phyloP scores from a whole-genome alignment of 2,888 invertebrate genomes.

The Cyclophora punctaria region DNA sequence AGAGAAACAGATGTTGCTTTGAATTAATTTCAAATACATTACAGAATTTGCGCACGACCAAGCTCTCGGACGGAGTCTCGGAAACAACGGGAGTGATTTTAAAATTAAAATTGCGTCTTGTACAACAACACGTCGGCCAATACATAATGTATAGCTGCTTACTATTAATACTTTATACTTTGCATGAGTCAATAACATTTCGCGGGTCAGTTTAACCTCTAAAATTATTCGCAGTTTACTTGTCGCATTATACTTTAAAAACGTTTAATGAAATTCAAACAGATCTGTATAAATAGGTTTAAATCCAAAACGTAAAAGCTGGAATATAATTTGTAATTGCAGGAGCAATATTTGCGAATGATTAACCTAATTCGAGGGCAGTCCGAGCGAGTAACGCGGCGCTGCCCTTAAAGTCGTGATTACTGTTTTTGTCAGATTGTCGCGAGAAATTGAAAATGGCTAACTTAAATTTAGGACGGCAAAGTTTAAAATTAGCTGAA shows the following conservation, averaged over 20 bases:
- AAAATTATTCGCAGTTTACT: background rate
- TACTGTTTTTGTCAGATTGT: conserved; percentile 19
- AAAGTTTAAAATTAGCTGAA: conserved; percentile 32
- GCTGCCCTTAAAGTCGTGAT: conserved; percentile 6
- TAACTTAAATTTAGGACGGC: conserved; percentile 17
- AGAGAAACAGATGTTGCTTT: conserved; percentile 14
- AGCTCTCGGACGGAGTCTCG: conserved; percentile 27
- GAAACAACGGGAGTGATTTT: conserved; percentile 40
- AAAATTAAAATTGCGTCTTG: conserved; percentile 40
- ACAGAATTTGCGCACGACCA: conserved; percentile 32
- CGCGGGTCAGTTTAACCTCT: conserved; percentile 9
- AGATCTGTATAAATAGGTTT: background rate
- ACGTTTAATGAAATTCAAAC: background rate
- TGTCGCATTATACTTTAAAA: background rate
- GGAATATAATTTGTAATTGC: too few relatives aligned
- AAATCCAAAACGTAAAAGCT: background rate
- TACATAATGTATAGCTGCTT: conserved; percentile 39
- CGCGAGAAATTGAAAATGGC: conserved; percentile 17
- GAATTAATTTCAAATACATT: conserved; percentile 24
- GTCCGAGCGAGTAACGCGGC: too few relatives aligned
- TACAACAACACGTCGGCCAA: conserved; percentile 22
- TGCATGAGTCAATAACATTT: conserved; percentile 41
- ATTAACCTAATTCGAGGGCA: too few relatives aligned
- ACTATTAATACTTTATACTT: conserved; percentile 28
- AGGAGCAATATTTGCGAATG: too few relatives aligned